phyloP scores from a whole-genome alignment of 2,113 vertebrate genomes.

The Pangasianodon hypophthalmus region DNA sequence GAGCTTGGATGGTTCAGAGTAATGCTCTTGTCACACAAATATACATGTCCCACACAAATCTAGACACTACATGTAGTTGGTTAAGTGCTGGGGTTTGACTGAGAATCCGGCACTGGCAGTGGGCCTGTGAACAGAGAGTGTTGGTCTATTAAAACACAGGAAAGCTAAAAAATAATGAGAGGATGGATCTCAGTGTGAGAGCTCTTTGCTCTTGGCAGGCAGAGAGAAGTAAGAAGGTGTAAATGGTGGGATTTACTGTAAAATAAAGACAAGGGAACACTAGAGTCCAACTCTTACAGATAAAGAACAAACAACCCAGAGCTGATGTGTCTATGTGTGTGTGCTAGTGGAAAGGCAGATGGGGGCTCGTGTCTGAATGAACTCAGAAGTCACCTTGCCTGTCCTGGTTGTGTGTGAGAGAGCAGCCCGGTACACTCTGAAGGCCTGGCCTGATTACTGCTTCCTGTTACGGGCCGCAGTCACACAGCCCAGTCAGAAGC shows the following conservation, averaged over 20 bases:
- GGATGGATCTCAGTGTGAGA: not conserved
- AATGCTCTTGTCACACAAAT: not conserved
- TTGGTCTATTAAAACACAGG: not conserved
- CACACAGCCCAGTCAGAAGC: conserved; percentile 53
- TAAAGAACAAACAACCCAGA: conserved; percentile 16
- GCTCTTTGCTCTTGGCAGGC: conserved; percentile 3
- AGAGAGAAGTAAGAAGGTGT: conserved; percentile 2
- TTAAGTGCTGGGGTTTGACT: not conserved
- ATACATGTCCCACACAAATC: not conserved
- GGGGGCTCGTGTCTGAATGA: conserved; percentile 50
- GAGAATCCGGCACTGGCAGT: not conserved
- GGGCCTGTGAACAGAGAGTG: conserved; percentile 3
- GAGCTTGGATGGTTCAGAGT: not conserved
- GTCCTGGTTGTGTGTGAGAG: conserved; percentile 57
- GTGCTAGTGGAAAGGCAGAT: conserved; percentile 45
- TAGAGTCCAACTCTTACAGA: not conserved
- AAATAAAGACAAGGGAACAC: not conserved
- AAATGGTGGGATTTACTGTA: not conserved
- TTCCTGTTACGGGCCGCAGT: conserved; percentile 46
- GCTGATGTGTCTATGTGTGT: conserved; percentile 51
- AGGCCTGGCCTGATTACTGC: conserved; percentile 64
- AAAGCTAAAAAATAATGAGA: conserved; percentile 3
- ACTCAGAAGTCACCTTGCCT: conserved; percentile 61
- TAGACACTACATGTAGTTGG: not conserved
- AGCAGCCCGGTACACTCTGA: conserved; percentile 55